Evolutionary conservation across 2,797 vertebrate species (phyloP), one percentile per base, ranked within the genome.

Genomic region (Characodon lateralis): DNA sequence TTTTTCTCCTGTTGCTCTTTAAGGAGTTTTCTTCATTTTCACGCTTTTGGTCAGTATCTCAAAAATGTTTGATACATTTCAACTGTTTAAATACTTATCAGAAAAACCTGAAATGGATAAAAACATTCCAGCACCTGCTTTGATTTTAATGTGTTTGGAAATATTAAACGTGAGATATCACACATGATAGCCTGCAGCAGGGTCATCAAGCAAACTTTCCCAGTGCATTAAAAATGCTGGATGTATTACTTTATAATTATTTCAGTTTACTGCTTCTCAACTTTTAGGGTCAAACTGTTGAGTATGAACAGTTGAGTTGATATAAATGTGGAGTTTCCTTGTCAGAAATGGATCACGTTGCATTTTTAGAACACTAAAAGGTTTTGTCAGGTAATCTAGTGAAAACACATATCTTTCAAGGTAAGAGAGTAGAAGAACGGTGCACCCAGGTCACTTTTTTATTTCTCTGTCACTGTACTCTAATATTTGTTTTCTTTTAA

Each of bases 11-110:
- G 81, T 69, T 20, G 22, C 73, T 85, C 87, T 88, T 91, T 87
- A 86, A 87, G 88, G 81, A 48, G 78, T 82, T 73, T 31, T 83
- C 84, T 83, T 91, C 79, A 83, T 87, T 80, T 80, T 76, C 51
- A 78, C 73, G 43, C 79, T 89, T 84, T 85, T 79, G 65, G 71
- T 85, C 69, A 81, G 73, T 80, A 77, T 71, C 59, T 63, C 41
- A 16, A 35, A 9, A 43, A 5, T n/a, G 9, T 39, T 66, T 24
- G 10, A 68, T 41, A 24, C 22, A 58, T 46, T 43, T 69, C 7
- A 46, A 2, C 51, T 53, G 16, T 53, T 53, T 53, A 20, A 2
- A 46, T 68, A 12, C 39, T 68, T 14, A 6, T 46, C 9, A 66
- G 5, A 13, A 43, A 68, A 46, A 24, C 6, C 20, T 39, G 7